phyloP scores from a whole-genome alignment of 2,113 vertebrate genomes.

The Saimiri boliviensis region DNA sequence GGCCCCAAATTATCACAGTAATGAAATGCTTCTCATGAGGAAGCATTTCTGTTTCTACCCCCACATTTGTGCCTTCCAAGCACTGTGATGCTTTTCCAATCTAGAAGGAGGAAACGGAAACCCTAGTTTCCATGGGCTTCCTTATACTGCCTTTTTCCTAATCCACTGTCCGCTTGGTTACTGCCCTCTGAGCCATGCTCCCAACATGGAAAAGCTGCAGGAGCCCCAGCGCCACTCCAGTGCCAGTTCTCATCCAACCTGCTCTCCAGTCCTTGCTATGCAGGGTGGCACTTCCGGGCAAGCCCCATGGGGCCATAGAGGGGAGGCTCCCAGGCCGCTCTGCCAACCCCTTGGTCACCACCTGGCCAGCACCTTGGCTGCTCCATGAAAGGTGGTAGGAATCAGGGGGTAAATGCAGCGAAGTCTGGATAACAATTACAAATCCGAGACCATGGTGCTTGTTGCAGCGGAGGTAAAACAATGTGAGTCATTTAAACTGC shows the following conservation, averaged over 20 bases:
- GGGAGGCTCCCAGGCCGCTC: neutral
- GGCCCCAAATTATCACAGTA: too few relatives aligned
- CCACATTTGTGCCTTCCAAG: fast-evolving
- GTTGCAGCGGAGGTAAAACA: constrained; percentile 47
- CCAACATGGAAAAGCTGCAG: neutral
- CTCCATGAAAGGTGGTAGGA: neutral
- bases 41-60: neutral
- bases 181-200: neutral
- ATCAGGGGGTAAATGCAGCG: neutral
- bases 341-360: neutral
- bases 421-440: fast-evolving
- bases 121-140: neutral
- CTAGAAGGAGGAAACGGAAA: neutral
- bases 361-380: fast-evolving
- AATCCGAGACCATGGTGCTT: neutral
- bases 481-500: constrained; percentile 61
- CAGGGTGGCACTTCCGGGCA: too few relatives aligned
- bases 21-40: neutral
- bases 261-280: fast-evolving
- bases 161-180: neutral
- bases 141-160: neutral
- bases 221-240: too few relatives aligned
- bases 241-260: neutral
- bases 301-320: neutral
- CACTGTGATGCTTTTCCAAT: neutral